phyloP scores from a whole-genome alignment of 2,113 vertebrate genomes.

The Peromyscus polionotus region DNA sequence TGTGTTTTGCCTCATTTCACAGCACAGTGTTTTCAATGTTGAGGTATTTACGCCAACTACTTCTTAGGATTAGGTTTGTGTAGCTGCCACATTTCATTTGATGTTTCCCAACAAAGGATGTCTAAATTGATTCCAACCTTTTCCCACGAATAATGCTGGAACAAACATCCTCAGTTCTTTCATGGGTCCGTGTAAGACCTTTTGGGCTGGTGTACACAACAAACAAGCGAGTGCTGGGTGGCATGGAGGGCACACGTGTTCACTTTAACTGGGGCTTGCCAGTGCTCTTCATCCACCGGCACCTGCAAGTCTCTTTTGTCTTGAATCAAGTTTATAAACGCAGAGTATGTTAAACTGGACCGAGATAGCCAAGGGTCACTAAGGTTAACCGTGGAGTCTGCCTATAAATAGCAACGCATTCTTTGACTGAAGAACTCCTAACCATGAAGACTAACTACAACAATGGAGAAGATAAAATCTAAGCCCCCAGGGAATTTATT shows the following conservation, averaged over 20 bases:
- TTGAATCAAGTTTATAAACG: neutral
- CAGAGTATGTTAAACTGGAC: neutral
- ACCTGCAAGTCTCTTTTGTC: neutral
- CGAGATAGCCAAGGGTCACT: neutral
- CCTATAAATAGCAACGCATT: neutral
- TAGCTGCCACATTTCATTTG: conserved; percentile 24
- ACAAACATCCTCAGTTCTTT: conserved; percentile 30
- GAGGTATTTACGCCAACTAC: conserved; percentile 15
- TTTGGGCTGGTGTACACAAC: neutral
- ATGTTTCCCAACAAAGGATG: neutral
- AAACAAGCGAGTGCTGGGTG: neutral
- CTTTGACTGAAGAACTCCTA: conserved; percentile 1
- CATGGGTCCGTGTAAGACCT: neutral
- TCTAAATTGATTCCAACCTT: conserved; percentile 5
- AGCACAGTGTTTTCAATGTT: conserved; percentile 9
- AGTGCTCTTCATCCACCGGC: neutral
- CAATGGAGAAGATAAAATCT: conserved; percentile 13
- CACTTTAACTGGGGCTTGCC: neutral
- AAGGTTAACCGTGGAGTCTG: neutral
- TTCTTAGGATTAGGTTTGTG: neutral
- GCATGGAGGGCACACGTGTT: neutral
- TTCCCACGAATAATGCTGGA: neutral
- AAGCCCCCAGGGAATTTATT: neutral
- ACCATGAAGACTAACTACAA: neutral
- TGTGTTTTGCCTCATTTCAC: conserved; percentile 27